These are phyloP conservation scores for Oryzaephilus surinamensis DNA, from an alignment of 1,140 invertebrate genomes.

Conservation along the genomic window DNA sequence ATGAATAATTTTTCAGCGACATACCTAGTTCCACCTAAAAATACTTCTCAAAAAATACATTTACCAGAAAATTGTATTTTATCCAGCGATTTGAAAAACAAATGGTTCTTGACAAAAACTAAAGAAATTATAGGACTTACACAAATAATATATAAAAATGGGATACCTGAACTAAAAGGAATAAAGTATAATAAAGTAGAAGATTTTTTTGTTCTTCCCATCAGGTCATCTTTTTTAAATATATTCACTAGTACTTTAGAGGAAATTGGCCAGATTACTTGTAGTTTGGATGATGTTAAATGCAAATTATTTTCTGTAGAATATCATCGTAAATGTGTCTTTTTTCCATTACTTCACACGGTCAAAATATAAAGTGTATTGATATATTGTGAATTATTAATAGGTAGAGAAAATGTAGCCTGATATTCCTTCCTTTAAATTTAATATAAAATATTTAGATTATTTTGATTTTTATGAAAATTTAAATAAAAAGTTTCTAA, in stretches of 20 bases:
- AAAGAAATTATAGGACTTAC: neutral
- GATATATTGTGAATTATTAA: neutral
- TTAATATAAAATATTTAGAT: no score
- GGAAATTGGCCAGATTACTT: neutral
- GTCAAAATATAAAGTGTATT: neutral
- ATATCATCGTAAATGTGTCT: neutral
- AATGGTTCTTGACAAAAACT: neutral
- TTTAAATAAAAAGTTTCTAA: neutral
- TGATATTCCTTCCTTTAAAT: no score
- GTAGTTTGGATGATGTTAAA: neutral
- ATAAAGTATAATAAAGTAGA: neutral
- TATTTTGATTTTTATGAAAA: neutral
- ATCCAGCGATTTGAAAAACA: neutral
- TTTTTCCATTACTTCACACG: slow-evolving; percentile 1
- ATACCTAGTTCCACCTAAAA: no score
- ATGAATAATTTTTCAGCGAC: no score
- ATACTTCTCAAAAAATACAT: neutral
- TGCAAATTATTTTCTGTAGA: neutral
- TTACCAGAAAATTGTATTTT: neutral
- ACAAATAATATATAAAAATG: neutral
- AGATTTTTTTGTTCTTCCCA: neutral
- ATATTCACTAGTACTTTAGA: neutral
- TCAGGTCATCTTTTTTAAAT: neutral
- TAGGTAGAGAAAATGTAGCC: no score
- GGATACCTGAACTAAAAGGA: neutral